Evolutionary conservation across 2,113 vertebrate genomes (phyloP).

Genomic region (Abramis brama): DNA sequence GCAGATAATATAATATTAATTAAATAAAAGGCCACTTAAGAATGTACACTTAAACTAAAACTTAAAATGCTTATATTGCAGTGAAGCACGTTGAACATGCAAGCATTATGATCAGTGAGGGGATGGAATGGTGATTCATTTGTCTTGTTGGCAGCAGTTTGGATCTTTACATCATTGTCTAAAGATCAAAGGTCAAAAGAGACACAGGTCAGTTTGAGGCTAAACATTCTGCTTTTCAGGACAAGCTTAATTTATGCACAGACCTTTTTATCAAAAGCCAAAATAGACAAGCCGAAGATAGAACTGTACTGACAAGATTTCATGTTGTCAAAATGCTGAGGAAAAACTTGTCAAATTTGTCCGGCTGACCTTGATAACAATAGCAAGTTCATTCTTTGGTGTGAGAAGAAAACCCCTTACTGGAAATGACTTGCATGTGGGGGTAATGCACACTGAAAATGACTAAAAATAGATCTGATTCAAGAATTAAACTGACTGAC

Average conservation of each 20-base stretch:
- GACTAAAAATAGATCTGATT: not conserved
- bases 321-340: constrained; percentile 10
- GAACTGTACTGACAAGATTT: constrained; percentile 17
- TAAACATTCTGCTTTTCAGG: constrained; percentile 11
- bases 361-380: constrained; percentile 3
- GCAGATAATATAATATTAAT: no score
- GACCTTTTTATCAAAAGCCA: not conserved
- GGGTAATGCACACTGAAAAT: not conserved
- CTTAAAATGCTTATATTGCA: not conserved
- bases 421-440: not conserved
- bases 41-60: not conserved
- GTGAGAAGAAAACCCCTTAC: not conserved
- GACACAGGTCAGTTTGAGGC: constrained; percentile 20
- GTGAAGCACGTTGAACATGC: not conserved
- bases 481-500: not conserved
- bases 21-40: not conserved
- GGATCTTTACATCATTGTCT: not conserved
- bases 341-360: constrained; percentile 10
- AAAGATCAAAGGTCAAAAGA: constrained; percentile 31
- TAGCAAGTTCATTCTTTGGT: not conserved
- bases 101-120: not conserved
- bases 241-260: not conserved
- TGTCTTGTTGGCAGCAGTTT: constrained; percentile 21
- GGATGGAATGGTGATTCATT: not conserved
- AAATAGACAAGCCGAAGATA: not conserved